Conservation (phyloP, 2,797 vertebrate species). For the Picus viridis region DNA sequence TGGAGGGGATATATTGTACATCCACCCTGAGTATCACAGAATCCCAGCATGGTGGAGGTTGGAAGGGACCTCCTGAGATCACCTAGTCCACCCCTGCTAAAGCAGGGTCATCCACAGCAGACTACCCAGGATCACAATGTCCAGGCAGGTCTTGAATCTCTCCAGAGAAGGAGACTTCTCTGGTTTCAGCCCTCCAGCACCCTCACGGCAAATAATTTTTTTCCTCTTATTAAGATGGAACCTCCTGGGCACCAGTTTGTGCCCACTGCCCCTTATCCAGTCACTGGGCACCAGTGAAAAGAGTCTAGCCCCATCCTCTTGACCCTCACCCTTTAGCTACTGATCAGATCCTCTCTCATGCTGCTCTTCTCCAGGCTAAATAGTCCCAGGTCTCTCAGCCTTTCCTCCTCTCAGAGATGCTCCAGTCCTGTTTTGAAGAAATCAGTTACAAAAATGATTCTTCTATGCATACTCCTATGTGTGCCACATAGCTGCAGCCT, state of each 20-base stretch:
- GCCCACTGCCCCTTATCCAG: not conserved
- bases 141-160: not conserved
- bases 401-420: not conserved
- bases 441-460: not conserved
- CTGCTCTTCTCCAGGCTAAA: not conserved
- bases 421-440: not conserved
- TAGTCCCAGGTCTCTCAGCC: not conserved
- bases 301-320: not conserved
- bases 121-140: not conserved
- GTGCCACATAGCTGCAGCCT: not conserved
- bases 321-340: not conserved
- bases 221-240: not conserved
- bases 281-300: not conserved
- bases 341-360: not conserved
- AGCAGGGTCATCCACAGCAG: not conserved
- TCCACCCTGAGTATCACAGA: not conserved
- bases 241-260: not conserved
- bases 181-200: too few relatives aligned
- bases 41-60: not conserved
- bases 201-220: not conserved
- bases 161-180: not conserved
- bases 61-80: not conserved
- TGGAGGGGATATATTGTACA: accelerated
- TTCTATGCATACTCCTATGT: not conserved
- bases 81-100: not conserved